Percentiles rank a stretch among this genome's conserved stretches.
phyloP scores from a whole-genome alignment of 92 coral and sea anemone species.

The Parazoanthus darwini region DNA sequence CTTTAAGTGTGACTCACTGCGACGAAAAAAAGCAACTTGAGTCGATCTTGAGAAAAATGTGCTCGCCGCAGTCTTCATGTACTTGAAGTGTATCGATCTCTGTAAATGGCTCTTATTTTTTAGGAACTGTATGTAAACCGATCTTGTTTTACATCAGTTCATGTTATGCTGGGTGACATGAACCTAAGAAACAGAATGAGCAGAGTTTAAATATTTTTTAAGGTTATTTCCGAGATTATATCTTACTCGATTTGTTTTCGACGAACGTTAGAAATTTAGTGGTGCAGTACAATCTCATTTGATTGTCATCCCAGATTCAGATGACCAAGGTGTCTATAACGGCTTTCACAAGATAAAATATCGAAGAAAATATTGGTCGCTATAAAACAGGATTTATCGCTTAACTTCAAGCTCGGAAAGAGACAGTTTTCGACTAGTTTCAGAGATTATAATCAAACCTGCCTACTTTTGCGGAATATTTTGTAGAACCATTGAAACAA shows the following conservation, averaged over 20 bases:
- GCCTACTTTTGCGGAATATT: not conserved
- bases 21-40: not conserved
- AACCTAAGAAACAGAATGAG: too few species aligned
- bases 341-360: not conserved
- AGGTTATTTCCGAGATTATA: not conserved
- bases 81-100: not conserved
- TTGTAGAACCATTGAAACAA: not conserved
- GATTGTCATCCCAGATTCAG: not conserved
- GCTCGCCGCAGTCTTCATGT: not conserved
- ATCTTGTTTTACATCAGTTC: too few species aligned
- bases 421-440: not conserved
- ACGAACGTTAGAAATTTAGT: not conserved
- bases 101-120: too few species aligned
- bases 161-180: not conserved
- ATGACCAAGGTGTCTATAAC: not conserved
- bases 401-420: not conserved
- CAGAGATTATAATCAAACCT: not conserved
- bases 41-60: not conserved
- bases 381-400: not conserved
- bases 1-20: not conserved
- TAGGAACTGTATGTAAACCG: not conserved
- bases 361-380: not conserved
- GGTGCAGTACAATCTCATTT: not conserved
- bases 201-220: not conserved
- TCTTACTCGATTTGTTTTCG: too few species aligned